These are phyloP conservation scores for Anoncus sp. DNA, from an alignment of 2,888 invertebrate species.

Conservation along the genomic window DNA sequence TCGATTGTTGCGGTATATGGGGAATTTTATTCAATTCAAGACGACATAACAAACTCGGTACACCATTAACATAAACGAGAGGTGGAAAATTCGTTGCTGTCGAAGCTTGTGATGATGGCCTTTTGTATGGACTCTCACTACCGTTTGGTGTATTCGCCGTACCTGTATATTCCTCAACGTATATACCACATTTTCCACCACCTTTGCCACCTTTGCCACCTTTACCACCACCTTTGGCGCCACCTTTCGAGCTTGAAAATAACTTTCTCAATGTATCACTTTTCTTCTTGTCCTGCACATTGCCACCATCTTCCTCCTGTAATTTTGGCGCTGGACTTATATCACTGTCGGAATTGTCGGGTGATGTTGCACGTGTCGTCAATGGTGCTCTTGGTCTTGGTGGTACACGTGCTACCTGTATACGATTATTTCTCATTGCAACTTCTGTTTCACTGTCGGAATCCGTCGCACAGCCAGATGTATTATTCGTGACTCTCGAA, in stretches of 20 bases:
- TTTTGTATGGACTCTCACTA: conserved; percentile 83
- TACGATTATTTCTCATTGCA: conserved; percentile 74
- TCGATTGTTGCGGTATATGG: conserved; percentile 79
- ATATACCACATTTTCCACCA: conserved; percentile 87
- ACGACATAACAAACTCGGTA: conserved; percentile 81
- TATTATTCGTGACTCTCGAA: conserved; percentile 74
- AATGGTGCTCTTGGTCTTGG: conserved; percentile 77
- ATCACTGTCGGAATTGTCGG: conserved; percentile 81
- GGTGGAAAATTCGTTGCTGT: conserved; percentile 69
- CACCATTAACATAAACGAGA: conserved; percentile 75
- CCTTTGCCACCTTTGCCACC: conserved; percentile 88
- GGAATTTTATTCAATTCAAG: conserved; percentile 83
- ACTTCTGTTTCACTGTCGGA: conserved; percentile 80
- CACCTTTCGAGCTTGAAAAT: conserved; percentile 85
- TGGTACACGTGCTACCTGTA: conserved; percentile 74
- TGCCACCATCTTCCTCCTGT: conserved; percentile 83
- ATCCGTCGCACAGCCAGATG: conserved; percentile 75
- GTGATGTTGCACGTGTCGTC: conserved; percentile 80
- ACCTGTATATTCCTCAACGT: conserved; percentile 80
- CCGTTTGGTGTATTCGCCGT: conserved; percentile 79
- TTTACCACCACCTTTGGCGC: conserved; percentile 85
- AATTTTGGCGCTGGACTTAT: conserved; percentile 81
- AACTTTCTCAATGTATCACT: conserved; percentile 88
- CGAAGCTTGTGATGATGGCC: conserved; percentile 76
- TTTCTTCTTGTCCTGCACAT: conserved; percentile 89